These are phyloP conservation scores for Strigops habroptila DNA, from an alignment of 2,113 vertebrate species.

Conservation along the genomic window DNA sequence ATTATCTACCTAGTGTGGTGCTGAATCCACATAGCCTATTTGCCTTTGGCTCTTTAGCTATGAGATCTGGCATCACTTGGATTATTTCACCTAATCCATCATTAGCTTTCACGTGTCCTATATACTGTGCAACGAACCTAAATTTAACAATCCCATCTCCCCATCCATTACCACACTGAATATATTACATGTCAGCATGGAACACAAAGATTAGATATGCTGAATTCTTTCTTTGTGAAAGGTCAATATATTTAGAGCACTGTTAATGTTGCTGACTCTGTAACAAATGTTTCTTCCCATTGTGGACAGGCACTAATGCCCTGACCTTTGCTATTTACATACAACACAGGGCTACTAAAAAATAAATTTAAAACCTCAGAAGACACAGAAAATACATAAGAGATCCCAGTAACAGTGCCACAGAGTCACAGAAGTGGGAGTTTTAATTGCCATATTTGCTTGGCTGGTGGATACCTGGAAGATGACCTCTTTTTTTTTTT, in stretches of 20 bases:
- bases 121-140: conserved; percentile 31
- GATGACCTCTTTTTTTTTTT: background rate
- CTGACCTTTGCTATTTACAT: background rate
- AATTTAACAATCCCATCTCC: conserved; percentile 49
- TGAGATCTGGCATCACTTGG: conserved; percentile 40
- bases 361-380: background rate
- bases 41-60: conserved; percentile 57
- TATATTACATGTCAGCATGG: conserved; percentile 3
- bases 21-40: conserved; percentile 51
- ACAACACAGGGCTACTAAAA: background rate
- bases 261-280: background rate
- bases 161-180: conserved; percentile 3
- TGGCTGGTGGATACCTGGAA: background rate
- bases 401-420: background rate
- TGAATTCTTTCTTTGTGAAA: conserved; percentile 35
- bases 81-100: conserved; percentile 68
- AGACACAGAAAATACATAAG: background rate
- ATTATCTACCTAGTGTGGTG: conserved; percentile 35
- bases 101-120: conserved; percentile 58
- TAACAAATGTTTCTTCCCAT: background rate
- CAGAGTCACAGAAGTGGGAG: background rate
- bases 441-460: background rate
- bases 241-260: background rate
- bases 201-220: conserved; percentile 1
- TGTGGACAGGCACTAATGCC: background rate